Conservation (phyloP, 2,888 invertebrate genomes). For the Eucriotettix oculatus region DNA sequence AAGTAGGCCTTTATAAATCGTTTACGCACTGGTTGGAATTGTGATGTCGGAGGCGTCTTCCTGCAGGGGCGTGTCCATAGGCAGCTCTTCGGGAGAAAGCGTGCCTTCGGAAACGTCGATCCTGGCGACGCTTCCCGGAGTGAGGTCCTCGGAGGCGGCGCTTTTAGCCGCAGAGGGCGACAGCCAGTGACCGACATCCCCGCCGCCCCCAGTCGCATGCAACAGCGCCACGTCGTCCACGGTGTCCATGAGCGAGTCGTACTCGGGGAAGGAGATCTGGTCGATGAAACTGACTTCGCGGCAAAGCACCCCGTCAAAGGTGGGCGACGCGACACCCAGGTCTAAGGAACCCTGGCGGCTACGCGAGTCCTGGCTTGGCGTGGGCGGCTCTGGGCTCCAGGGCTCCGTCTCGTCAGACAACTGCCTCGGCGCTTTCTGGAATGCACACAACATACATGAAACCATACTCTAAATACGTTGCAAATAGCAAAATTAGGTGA, state of each 20-base stretch:
- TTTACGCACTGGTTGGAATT: too few species aligned
- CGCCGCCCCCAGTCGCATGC: background rate
- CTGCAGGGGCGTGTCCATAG: conserved; percentile 35
- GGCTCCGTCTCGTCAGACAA: too few species aligned
- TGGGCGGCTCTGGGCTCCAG: too few species aligned
- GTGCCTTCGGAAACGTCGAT: conserved; percentile 32
- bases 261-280: background rate
- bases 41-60: too few species aligned
- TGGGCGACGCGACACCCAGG: background rate
- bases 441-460: too few species aligned
- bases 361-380: too few species aligned
- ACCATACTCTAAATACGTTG: too few species aligned
- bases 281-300: background rate
- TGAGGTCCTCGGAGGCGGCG: too few species aligned
- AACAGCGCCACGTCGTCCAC: background rate
- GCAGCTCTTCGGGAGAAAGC: conserved; percentile 71
- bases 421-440: too few species aligned
- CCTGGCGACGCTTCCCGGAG: background rate
- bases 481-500: too few species aligned
- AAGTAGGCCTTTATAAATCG: too few species aligned
- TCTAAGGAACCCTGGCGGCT: too few species aligned
- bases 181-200: background rate
- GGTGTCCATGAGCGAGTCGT: background rate
- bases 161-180: background rate
- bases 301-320: background rate